A percentile compares a stretch with the other conserved stretches of the same genome.
Evolutionary conservation across 1,140 invertebrate genomes (phyloP).

Genomic region (Drosophila orena): DNA sequence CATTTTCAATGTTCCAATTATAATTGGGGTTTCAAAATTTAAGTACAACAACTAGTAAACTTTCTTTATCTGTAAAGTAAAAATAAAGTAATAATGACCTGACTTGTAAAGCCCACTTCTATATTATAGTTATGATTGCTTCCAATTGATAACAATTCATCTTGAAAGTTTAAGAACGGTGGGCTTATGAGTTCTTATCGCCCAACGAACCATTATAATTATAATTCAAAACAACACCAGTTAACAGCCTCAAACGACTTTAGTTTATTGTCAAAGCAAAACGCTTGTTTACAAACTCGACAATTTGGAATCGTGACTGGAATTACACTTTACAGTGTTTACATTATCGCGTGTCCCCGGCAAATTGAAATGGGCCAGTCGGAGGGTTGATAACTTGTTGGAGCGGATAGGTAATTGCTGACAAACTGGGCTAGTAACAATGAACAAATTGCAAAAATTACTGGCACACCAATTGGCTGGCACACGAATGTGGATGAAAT

Average conservation of each 20-base stretch:
- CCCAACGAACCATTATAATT: conserved; percentile 24
- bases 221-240: conserved; percentile 3
- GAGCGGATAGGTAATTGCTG: conserved; percentile 2
- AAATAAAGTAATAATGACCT: too few relatives aligned
- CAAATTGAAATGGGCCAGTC: conserved; percentile 21
- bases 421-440: conserved; percentile 10
- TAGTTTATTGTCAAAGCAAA: conserved; percentile 31
- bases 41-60: not conserved
- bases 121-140: too few relatives aligned
- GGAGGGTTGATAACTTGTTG: conserved; percentile 40
- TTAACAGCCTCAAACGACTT: conserved; percentile 8
- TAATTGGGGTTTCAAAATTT: too few relatives aligned
- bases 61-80: not conserved
- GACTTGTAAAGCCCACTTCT: too few relatives aligned
- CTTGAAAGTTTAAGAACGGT: not conserved
- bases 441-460: conserved; percentile 42
- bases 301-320: conserved; percentile 14
- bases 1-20: not conserved
- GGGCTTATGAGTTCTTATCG: conserved; percentile 1
- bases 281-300: conserved; percentile 9
- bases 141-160: not conserved
- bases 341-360: conserved; percentile 46
- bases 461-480: conserved; percentile 11
- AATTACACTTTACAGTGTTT: conserved; percentile 28
- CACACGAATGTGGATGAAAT: not conserved